These are phyloP conservation scores for Eptesicus fuscus DNA, from an alignment of 2,113 vertebrate species.

Conservation along the genomic window DNA sequence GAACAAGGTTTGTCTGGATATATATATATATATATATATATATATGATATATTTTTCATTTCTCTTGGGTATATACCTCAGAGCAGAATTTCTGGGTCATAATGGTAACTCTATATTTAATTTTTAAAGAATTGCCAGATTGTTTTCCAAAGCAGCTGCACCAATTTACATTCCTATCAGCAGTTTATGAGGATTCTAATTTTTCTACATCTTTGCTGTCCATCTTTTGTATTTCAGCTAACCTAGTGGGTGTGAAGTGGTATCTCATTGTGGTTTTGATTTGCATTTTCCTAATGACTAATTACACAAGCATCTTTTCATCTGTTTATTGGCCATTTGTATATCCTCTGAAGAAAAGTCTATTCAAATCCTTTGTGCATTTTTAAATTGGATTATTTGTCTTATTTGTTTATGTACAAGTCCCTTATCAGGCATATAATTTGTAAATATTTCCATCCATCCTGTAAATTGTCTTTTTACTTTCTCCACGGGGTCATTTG, in stretches of 20 bases:
- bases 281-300: not conserved
- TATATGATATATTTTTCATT: not conserved
- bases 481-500: not conserved
- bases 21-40: not conserved
- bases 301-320: not conserved
- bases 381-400: constrained; percentile 17
- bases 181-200: not conserved
- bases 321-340: not conserved
- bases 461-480: not conserved
- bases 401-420: not conserved
- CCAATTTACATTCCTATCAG: not conserved
- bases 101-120: not conserved
- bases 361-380: not conserved
- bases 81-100: not conserved
- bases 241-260: not conserved
- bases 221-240: not conserved
- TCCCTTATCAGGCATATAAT: not conserved
- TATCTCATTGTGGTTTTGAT: not conserved
- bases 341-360: not conserved
- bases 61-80: not conserved
- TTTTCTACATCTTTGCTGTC: not conserved
- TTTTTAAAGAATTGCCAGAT: not conserved
- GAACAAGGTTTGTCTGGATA: not conserved
- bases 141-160: not conserved
- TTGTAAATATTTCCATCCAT: not conserved